A percentile compares a stretch with the other conserved stretches of the same genome.
Conservation (phyloP, 1,140 invertebrate species). For the Rhynchophorus ferrugineus region DNA sequence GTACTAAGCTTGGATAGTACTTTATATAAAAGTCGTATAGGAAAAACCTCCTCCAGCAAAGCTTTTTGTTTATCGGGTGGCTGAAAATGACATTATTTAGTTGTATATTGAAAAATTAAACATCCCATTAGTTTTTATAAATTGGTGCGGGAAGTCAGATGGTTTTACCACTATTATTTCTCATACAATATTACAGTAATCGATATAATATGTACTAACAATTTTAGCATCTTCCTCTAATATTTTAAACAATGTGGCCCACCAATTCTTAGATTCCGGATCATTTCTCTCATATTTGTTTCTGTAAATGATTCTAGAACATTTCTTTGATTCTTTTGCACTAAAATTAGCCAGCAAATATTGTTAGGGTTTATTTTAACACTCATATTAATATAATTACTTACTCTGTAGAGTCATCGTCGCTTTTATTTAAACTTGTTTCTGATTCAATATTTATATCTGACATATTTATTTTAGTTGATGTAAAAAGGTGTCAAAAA, state of each 20-base stretch:
- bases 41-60: slow-evolving; percentile 9
- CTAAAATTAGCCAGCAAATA: neutral
- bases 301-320: slow-evolving; percentile 8
- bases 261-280: slow-evolving; percentile 17
- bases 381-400: too few relatives aligned
- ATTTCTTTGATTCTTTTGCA: slow-evolving; percentile 3
- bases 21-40: neutral
- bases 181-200: too few relatives aligned
- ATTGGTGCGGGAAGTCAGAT: neutral
- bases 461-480: too few relatives aligned
- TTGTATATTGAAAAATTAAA: too few relatives aligned
- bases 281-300: slow-evolving; percentile 23
- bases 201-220: too few relatives aligned
- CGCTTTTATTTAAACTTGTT: too few relatives aligned
- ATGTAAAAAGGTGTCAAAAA: too few relatives aligned
- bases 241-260: slow-evolving; percentile 13
- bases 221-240: slow-evolving; percentile 19
- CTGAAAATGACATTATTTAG: too few relatives aligned
- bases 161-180: neutral
- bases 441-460: too few relatives aligned
- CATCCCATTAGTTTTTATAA: too few relatives aligned
- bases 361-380: too few relatives aligned
- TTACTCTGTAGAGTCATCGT: too few relatives aligned
- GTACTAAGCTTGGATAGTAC: slow-evolving; percentile 1
- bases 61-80: slow-evolving; percentile 7